Conservation (phyloP, 2,113 vertebrate species). For the Saccopteryx bilineata region DNA sequence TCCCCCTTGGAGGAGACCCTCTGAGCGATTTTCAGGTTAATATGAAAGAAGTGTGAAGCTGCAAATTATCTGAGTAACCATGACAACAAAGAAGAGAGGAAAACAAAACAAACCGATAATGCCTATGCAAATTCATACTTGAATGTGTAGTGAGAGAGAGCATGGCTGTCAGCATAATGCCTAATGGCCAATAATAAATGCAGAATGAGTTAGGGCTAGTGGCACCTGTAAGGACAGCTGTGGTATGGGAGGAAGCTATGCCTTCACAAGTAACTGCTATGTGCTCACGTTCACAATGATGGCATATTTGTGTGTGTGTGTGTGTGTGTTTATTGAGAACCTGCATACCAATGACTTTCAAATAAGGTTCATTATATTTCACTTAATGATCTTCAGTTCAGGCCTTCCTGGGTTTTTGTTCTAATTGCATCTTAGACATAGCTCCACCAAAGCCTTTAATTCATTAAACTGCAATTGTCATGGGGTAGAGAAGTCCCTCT, state of each 20-base stretch:
- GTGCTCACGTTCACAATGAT: neutral
- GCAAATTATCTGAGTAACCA: slow-evolving; percentile 82
- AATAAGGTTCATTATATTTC: slow-evolving; percentile 39
- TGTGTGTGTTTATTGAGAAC: neutral
- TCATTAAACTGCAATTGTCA: neutral
- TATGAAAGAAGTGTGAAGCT: slow-evolving; percentile 77
- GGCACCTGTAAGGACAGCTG: slow-evolving; percentile 23
- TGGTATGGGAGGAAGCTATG: neutral
- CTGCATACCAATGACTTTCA: slow-evolving; percentile 5
- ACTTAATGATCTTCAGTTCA: slow-evolving; percentile 30
- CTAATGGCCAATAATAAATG: slow-evolving; percentile 55
- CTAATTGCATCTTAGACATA: slow-evolving; percentile 25
- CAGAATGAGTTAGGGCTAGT: neutral
- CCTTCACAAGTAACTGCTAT: neutral
- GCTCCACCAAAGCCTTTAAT: neutral
- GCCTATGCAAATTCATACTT: slow-evolving; percentile 66
- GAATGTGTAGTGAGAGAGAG: slow-evolving; percentile 58
- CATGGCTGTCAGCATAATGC: neutral
- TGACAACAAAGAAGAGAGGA: slow-evolving; percentile 79
- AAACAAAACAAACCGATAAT: slow-evolving; percentile 74
- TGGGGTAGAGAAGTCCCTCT: neutral
- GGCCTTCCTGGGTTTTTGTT: slow-evolving; percentile 27
- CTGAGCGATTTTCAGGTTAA: slow-evolving; percentile 81
- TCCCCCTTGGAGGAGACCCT: slow-evolving; percentile 68
- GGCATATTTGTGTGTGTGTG: neutral